Evolutionary conservation across 1,140 invertebrate genomes (phyloP).

Genomic region (Ostrea denselamellosa): DNA sequence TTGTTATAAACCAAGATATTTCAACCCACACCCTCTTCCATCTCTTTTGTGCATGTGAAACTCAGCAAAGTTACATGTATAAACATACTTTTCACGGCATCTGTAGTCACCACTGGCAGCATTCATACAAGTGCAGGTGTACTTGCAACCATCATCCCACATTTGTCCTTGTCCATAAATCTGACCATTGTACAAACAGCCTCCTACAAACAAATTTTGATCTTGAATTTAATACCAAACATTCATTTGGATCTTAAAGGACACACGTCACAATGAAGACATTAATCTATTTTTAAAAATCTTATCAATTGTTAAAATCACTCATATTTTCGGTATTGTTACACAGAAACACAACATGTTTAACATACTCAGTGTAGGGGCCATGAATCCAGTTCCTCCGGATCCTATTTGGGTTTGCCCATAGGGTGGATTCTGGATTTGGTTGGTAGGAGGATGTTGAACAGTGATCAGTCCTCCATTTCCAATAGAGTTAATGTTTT

Average conservation of each 20-base stretch:
- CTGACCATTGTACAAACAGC: slow-evolving; percentile 61
- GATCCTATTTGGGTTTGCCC: slow-evolving; percentile 41
- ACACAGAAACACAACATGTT: no score
- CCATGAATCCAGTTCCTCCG: slow-evolving; percentile 51
- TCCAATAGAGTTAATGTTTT: slow-evolving; percentile 52
- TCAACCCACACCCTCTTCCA: not conserved
- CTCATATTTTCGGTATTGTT: no score
- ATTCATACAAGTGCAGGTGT: slow-evolving; percentile 58
- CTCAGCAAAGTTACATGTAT: not conserved
- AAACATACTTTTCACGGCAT: slow-evolving; percentile 60
- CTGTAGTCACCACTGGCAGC: slow-evolving; percentile 59
- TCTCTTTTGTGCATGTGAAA: not conserved
- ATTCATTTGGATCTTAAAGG: not conserved
- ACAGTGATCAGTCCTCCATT: slow-evolving; percentile 47
- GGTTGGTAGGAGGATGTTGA: not conserved
- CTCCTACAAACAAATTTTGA: slow-evolving; percentile 45
- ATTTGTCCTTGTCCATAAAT: slow-evolving; percentile 58
- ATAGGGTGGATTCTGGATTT: slow-evolving; percentile 37
- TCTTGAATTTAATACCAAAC: not conserved
- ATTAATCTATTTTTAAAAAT: no score
- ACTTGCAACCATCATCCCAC: slow-evolving; percentile 59
- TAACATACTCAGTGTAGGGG: slow-evolving; percentile 60
- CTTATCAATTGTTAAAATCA: no score
- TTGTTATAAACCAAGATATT: not conserved
- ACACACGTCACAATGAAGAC: no score